Base-by-base conservation (phyloP, 2,888 invertebrate species). In the Chouioia cunea region DNA sequence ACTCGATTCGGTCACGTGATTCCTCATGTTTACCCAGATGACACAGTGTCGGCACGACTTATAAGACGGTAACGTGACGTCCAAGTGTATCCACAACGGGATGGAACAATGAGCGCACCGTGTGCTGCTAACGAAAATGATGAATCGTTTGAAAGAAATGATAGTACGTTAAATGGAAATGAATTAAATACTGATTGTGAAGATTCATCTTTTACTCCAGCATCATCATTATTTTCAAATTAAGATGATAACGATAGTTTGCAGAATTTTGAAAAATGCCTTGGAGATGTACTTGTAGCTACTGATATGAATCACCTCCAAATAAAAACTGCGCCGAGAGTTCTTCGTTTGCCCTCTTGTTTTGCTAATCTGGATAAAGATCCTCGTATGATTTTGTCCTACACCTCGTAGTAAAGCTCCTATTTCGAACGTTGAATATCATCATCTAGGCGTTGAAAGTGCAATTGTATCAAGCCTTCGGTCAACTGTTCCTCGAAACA, bases 381-480 rank as follows among this genome's bases (percentile, higher is more conserved):
- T 36, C 43, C 56, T n/a, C n/a, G 43, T 15, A 36, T 36, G 6
- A 43, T 56, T 43, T 16, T 56, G 14, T n/a, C 15, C 2, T 8
- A 56, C 56, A n/a, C 43, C 56, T 16, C 12, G 4, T 1, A 4
- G n/a, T 43, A 16, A 27, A 36, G 14, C 36, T 2, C 36, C 36
- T 14, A 56, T 56, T 36, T 4, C 14, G n/a, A n/a, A 12, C 6
- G 16, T 56, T n/a, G 56, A 54, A 54, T 54, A 54, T 15, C n/a
- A 36, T 8, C 36, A 56, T 56, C 16, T 36, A 36, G 36, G 43
- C 2, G 4, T 36, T 16, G 43, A 56, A 36, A 23, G n/a, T 6
- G 54, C 14, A 12, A 6, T 52, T 6, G n/a, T 56, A n/a, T 20
- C 6, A 2, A 68, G 57, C 62, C 62, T 73, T 18, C 53, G 0